Evolutionary conservation across 2,113 vertebrate species (phyloP).

Genomic region (Megaptera novaeangliae): DNA sequence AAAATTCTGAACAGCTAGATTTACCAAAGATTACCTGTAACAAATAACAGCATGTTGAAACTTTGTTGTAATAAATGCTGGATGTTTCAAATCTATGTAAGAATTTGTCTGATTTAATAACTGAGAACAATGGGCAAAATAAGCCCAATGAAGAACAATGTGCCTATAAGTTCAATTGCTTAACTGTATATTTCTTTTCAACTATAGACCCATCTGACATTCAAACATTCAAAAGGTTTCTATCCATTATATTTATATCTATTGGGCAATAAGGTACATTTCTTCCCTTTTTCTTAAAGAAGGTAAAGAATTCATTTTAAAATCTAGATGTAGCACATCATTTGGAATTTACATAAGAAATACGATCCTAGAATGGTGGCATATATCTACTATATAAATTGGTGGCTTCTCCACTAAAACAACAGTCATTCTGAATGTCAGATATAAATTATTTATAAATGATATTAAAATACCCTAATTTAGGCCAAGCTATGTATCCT

Average conservation of each 20-base stretch:
- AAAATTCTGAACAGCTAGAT: conserved; percentile 97
- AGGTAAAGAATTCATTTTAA: conserved; percentile 14
- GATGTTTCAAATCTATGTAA: conserved; percentile 69
- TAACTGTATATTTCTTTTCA: conserved; percentile 38
- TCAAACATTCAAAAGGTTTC: conserved; percentile 54
- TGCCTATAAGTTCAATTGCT: conserved; percentile 55
- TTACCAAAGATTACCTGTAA: conserved; percentile 98
- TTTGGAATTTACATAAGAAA: conserved; percentile 44
- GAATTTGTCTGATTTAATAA: conserved; percentile 61
- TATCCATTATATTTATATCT: conserved; percentile 21
- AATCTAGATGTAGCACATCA: neutral
- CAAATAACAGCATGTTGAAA: conserved; percentile 68
- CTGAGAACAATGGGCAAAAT: conserved; percentile 68
- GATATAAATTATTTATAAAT: neutral
- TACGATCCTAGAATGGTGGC: neutral
- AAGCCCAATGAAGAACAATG: conserved; percentile 65
- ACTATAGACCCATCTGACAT: conserved; percentile 37
- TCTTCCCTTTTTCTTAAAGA: conserved; percentile 31
- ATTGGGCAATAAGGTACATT: conserved; percentile 12
- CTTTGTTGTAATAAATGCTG: conserved; percentile 65
- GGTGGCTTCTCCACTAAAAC: conserved; percentile 12
- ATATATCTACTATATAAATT: neutral
- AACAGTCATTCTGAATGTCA: conserved; percentile 15
- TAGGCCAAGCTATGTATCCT: neutral
- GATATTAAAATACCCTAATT: conserved; percentile 11